Conservation (phyloP, 2,797 vertebrate genomes). For the Heliangelus exortis region DNA sequence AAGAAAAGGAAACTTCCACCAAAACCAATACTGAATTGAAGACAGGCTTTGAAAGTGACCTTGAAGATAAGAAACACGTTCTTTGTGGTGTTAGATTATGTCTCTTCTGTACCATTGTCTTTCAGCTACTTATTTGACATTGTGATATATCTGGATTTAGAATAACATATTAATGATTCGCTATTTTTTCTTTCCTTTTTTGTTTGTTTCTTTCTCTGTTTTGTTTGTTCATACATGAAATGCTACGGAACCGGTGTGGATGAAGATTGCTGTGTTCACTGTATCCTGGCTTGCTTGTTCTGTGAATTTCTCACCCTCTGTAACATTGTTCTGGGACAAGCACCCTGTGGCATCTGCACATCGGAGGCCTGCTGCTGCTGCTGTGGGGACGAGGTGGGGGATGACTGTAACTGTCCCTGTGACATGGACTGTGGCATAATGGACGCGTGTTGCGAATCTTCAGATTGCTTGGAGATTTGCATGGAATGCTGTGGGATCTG, state of each 20-base stretch:
- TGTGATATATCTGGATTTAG: not conserved
- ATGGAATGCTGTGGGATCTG: conserved; percentile 99
- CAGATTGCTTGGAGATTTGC: conserved; percentile 98
- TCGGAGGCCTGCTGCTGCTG: conserved; percentile 93
- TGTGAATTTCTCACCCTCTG: conserved; percentile 97
- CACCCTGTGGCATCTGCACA: conserved; percentile 90
- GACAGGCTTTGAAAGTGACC: not conserved
- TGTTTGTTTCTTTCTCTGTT: not conserved
- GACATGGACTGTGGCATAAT: conserved; percentile 98
- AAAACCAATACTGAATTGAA: not conserved
- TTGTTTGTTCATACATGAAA: not conserved
- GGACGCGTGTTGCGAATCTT: conserved; percentile 97
- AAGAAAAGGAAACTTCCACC: not conserved
- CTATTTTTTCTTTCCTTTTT: not conserved
- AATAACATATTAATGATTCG: not conserved
- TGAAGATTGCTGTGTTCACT: conserved; percentile 97
- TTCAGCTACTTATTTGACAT: not conserved
- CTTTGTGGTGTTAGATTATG: not conserved
- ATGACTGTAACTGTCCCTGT: conserved; percentile 95
- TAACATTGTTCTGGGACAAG: conserved; percentile 94
- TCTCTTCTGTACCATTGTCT: not conserved
- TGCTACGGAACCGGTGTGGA: not conserved
- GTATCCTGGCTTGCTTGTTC: conserved; percentile 97
- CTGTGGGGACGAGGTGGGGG: conserved; percentile 90
- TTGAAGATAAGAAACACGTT: not conserved